Base-by-base conservation (phyloP, 2,113 vertebrate species). In the Cygnus buccinator region DNA sequence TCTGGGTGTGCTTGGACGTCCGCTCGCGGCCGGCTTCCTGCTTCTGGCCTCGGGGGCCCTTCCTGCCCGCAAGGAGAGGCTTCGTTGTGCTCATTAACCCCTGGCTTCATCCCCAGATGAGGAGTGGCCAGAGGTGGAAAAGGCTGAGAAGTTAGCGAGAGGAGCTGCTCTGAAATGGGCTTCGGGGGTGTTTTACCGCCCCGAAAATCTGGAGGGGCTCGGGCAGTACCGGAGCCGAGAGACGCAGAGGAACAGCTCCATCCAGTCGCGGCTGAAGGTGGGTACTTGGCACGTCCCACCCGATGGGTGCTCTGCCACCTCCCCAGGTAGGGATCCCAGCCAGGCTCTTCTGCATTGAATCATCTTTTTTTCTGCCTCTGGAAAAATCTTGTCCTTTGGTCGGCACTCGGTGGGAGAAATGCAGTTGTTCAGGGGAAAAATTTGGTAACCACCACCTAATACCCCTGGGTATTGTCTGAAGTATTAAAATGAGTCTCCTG, bases 161-260 rank as follows among this genome's bases (percentile, higher is more conserved):
- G 99, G 99, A 5, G 98, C 99, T 0, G 99, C 99, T 16, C 97
- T 99, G 83, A 99, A 99, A 97, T 99, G 99, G 99, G 99, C 99
- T 14, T 99, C 99, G 0, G 99, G 98, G 37, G 98, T 99, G 67
- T 99, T 99, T 97, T 99, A 99, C 94, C 96, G 95, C 25, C 99
- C 99, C 0, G 99, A 99, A 84, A 98, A 99, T 66, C 97, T 99
- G 97, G 98, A 99, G 95, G 98, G 98, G 13, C 98, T 99, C 11
- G 94, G 97, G 71, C 98, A 99, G 74, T 99, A 99, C 97, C 98
- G 96, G 62, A 99, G 98, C 97, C 98, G 99, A 3, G 99, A 99
- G 96, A 97, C 96, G 2, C 99, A 99, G 96, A 98, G 99, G 75
- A 99, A 99, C 63, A 91, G 97, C n/a, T 99, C 98, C 87, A 98